Base-by-base conservation (phyloP, 2,888 invertebrate genomes). In the Dilophus febrilis region DNA sequence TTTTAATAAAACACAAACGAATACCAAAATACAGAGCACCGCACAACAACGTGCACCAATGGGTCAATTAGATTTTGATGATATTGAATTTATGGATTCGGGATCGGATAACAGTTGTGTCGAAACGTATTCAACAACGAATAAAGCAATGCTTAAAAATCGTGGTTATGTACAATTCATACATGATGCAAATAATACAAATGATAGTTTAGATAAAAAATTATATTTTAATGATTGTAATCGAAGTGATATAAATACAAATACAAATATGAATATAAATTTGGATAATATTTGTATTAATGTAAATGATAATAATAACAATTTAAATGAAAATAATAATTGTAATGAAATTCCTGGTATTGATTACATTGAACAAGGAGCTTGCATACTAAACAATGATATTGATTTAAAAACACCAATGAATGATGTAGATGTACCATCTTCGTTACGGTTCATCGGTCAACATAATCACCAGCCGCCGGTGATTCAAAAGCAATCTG, bases 41-140 rank as follows among this genome's bases (percentile, higher is more conserved):
- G 8, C 8, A 63, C 0, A 51, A 64, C 18, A 52, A n/a, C n/a
- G n/a, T n/a, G n/a, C n/a, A n/a, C n/a, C n/a, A n/a, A n/a, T n/a
- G n/a, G n/a, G n/a, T n/a, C 22, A 59, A 42, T 54, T 72, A 43
- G 78, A 82, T 38, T 65, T 77, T 35, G 84, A 84, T 48, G 78
- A 82, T 52, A 79, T 87, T 47, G 85, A 85, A 53, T 88, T 80
- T 53, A 86, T 83, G 67, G 88, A 88, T 53, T 84, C 84, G 0
- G 85, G 84, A 1, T 84, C 80, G 0, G 83, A 82, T 52, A 81
- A 80, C n/a, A 72, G 78, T 16, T 71, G 77, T 13, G 65, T 77
- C 4, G 81, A 78, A 49, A 71, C 70, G 12, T 61, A 69, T 28
- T 57, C 63, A 37, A 70, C 71, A 4, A 63, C 66, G 2, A 71